phyloP scores from a whole-genome alignment of 2,113 vertebrate species.

The Orthonyx spaldingii region DNA sequence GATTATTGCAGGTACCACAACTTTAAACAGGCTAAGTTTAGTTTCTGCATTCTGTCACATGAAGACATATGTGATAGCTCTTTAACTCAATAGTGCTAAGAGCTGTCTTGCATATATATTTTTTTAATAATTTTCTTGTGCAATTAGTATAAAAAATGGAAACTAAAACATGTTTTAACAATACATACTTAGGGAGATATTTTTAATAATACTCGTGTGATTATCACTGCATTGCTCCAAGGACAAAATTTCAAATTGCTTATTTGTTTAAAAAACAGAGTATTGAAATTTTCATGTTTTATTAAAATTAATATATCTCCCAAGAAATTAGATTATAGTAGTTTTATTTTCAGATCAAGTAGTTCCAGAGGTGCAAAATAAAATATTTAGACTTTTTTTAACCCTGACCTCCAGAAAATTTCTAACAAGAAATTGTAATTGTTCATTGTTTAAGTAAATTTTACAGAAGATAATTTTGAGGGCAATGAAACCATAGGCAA shows the following conservation, averaged over 20 bases:
- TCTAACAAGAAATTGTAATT: not conserved
- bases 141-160: not conserved
- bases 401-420: not conserved
- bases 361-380: not conserved
- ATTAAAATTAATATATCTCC: not conserved
- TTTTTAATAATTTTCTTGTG: not conserved
- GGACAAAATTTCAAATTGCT: constrained; percentile 22
- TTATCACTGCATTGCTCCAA: not conserved
- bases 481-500: not conserved
- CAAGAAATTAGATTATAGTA: not conserved
- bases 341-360: not conserved
- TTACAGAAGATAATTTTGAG: not conserved
- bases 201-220: not conserved
- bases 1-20: not conserved
- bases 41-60: not conserved
- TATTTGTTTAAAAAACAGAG: not conserved
- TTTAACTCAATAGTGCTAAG: not conserved
- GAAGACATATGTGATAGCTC: not conserved
- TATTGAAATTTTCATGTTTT: constrained; percentile 6
- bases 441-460: not conserved
- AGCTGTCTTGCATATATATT: not conserved
- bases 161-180: not conserved
- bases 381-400: not conserved
- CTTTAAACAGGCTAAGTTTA: not conserved
- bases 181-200: not conserved